A percentile compares a stretch with the other conserved stretches of the same genome.
Conservation (phyloP, 1,140 invertebrate genomes). For the Bombus soroeensis region DNA sequence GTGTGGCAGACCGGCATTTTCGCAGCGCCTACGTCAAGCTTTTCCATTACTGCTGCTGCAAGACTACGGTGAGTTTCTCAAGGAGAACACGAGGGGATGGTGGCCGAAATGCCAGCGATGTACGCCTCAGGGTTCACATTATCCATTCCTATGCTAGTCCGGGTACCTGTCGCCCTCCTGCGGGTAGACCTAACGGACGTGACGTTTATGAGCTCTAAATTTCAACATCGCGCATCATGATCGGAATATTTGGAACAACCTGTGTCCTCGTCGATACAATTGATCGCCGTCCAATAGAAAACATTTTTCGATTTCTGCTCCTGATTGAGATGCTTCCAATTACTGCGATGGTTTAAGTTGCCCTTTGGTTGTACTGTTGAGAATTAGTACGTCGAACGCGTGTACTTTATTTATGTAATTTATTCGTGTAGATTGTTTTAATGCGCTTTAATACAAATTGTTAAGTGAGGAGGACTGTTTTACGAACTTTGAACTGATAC, state of each 20-base stretch:
- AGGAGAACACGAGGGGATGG: constrained; percentile 85
- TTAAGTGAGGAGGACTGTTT: too few species aligned
- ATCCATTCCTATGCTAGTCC: constrained; percentile 89
- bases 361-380: not conserved
- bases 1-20: constrained; percentile 86
- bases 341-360: not conserved
- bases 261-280: constrained; percentile 33
- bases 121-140: constrained; percentile 87
- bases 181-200: constrained; percentile 79
- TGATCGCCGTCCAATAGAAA: constrained; percentile 54
- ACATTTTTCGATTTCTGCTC: not conserved
- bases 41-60: constrained; percentile 93
- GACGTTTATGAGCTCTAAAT: constrained; percentile 85
- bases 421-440: too few species aligned
- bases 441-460: too few species aligned
- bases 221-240: not conserved
- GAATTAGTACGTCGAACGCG: too few species aligned
- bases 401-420: too few species aligned
- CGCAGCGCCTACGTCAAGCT: constrained; percentile 90
- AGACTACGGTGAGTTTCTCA: constrained; percentile 89
- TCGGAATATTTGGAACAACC: not conserved
- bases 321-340: not conserved
- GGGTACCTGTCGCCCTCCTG: constrained; percentile 77
- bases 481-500: not conserved
- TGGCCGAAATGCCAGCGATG: constrained; percentile 85